Evolutionary conservation across 2,888 invertebrate genomes (phyloP), one percentile per base, ranked within the genome.

Genomic region (Andrena minutula): DNA sequence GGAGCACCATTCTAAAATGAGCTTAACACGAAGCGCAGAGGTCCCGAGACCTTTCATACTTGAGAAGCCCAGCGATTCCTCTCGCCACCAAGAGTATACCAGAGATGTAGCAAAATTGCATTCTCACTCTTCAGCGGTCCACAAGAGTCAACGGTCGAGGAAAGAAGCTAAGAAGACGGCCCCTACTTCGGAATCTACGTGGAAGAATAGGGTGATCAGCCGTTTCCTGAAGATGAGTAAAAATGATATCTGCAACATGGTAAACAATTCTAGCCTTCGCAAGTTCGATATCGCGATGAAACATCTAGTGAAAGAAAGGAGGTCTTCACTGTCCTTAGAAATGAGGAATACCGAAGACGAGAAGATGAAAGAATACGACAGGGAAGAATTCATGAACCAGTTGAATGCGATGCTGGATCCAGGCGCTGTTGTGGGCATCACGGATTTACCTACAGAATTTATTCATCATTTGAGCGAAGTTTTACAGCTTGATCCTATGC

Each of bases 381-480:
- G 90, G 20, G 93, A 93, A 60, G 93, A 94, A 72, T 93, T 94
- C 51, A 92, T 94, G 90, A 91, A 88, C 47, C 93, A 94, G 51
- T 82, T 94, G 12, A 95, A 95, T 79, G 95, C 95, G 64, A 94
- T 96, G 87, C 89, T 96, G 30, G 95, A 96, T 88, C 95, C 95
- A 0, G 95, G 95, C 85, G 95, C 95, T 56, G 94, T 95, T 16
- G 93, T 96, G 0, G 94, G 95, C 56, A 93, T 96, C 10, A 95
- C 95, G 82, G 95, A 95, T 88, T 94, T 96, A 70, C 95, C 96
- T 32, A 95, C 95, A 2, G 94, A 95, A 75, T 95, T 96, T 5
- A 95, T 96, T 91, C 95, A 95, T 69, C 95, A 95, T 90, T 92
- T 96, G 0, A 95, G 94, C 81, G 95, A 95, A 91, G 95, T 95